Conservation (phyloP, 1,140 invertebrate species). For the Drosophila melanica region DNA sequence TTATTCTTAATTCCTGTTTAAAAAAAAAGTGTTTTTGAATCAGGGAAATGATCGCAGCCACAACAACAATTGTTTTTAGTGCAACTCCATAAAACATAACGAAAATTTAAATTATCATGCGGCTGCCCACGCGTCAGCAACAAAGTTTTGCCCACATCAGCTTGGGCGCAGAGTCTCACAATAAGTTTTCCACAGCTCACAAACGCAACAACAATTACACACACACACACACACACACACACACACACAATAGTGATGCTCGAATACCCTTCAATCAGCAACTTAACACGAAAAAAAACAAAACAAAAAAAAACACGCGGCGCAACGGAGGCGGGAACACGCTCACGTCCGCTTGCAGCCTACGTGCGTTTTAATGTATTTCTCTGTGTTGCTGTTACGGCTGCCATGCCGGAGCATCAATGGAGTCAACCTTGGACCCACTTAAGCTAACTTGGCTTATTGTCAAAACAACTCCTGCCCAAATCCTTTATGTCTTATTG, state of each 20-base stretch:
- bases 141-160: conserved; percentile 16
- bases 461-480: too few species aligned
- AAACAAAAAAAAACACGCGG: not conserved
- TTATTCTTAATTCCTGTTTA: too few species aligned
- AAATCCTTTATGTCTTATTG: too few species aligned
- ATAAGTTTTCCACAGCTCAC: conserved; percentile 1
- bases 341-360: conserved; percentile 42
- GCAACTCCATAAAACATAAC: not conserved
- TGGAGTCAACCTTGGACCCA: not conserved
- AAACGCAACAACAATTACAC: not conserved
- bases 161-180: conserved; percentile 1
- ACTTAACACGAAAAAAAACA: conserved; percentile 52
- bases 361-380: conserved; percentile 72
- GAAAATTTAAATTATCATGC: conserved; percentile 1
- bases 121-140: conserved; percentile 9
- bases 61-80: not conserved
- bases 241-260: conserved; percentile 64
- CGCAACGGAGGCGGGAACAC: not conserved
- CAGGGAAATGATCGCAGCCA: too few species aligned
- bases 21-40: too few species aligned
- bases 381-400: conserved; percentile 25
- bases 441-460: not conserved
- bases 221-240: conserved; percentile 1
- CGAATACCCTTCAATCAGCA: conserved; percentile 77
- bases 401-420: not conserved